Evolutionary conservation across 1,140 invertebrate genomes (phyloP), one percentile per base, ranked within the genome.

Genomic region (Venturia canescens): DNA sequence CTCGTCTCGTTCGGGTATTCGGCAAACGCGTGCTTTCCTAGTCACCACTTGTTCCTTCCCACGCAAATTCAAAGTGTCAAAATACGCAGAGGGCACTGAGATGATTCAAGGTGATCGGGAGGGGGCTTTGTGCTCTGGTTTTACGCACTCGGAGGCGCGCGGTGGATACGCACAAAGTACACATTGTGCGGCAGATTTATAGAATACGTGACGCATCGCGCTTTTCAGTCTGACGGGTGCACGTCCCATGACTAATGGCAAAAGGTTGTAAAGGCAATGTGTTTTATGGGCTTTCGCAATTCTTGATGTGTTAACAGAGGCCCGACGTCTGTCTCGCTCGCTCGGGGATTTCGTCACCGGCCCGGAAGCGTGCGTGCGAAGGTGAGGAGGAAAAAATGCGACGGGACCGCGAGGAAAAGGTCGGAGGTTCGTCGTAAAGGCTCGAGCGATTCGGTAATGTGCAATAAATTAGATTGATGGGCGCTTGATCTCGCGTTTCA

Each of bases 261-360:
- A 72, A 72, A 72, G 26, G 48, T 72, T n/a, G 48, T 72, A 72
- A 44, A 44, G n/a, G 6, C 7, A 18, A 53, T 11, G n/a, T 72
- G 70, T 44, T 72, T 72, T 53, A 53, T 21, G 50, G n/a, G 0
- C n/a, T 53, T 18, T 53, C 50, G 50, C 3, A 53, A 53, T 53
- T 53, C 16, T 53, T 21, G 5, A 18, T n/a, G 50, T 53, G 50
- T 53, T 21, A 53, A 53, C 18, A 53, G 50, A 53, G 50, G 50
- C 18, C 6, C 5, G 18, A 44, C 7, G 2, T 5, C 11, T 44
- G 5, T 44, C 38, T 44, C 5, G 7, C 38, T 44, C 13, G 7
- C 38, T 44, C 38, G 18, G 18, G 18, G 18, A 7, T 53, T 53
- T 53, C 50, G 50, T 53, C 50, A 21, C 4, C n/a, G 1, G 50